These are phyloP conservation scores for Desmophyllum pertusum DNA, from an alignment of 92 coral and sea anemone species.

Conservation along the genomic window DNA sequence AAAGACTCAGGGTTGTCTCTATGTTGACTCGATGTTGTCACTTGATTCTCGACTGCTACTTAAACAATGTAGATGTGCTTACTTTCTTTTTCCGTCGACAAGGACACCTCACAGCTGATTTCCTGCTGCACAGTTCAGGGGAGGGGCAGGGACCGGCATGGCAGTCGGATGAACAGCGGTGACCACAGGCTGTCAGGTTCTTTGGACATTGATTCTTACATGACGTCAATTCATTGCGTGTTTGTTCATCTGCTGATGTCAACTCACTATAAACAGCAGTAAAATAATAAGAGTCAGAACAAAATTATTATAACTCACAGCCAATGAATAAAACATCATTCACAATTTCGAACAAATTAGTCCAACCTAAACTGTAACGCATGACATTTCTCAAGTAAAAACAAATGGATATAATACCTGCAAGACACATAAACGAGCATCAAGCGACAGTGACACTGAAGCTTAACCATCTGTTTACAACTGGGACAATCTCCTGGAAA, in stretches of 20 bases:
- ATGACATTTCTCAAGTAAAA: not conserved
- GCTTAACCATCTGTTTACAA: slow-evolving; percentile 88
- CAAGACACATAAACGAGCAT: slow-evolving; percentile 87
- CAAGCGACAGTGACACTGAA: slow-evolving; percentile 80
- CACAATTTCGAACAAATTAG: too few relatives aligned
- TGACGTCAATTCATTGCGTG: slow-evolving; percentile 70
- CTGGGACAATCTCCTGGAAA: slow-evolving; percentile 71
- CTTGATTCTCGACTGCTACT: not conserved
- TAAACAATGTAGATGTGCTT: not conserved
- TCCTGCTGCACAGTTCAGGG: slow-evolving; percentile 74
- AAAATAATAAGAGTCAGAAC: not conserved
- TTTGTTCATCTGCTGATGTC: slow-evolving; percentile 70
- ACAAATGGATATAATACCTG: slow-evolving; percentile 50
- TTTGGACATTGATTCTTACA: slow-evolving; percentile 95
- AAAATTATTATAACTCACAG: too few relatives aligned
- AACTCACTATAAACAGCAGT: slow-evolving; percentile 87
- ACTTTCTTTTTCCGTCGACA: slow-evolving; percentile 91
- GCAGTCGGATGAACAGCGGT: slow-evolving; percentile 83
- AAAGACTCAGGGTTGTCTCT: too few relatives aligned
- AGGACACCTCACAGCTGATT: slow-evolving; percentile 81
- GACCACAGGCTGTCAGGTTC: slow-evolving; percentile 77
- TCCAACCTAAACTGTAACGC: too few relatives aligned
- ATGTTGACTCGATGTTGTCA: not conserved
- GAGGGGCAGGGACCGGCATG: slow-evolving; percentile 87
- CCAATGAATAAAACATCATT: too few relatives aligned